Conservation (phyloP, 2,113 vertebrate species). For the Zosterops hypoxanthus region DNA sequence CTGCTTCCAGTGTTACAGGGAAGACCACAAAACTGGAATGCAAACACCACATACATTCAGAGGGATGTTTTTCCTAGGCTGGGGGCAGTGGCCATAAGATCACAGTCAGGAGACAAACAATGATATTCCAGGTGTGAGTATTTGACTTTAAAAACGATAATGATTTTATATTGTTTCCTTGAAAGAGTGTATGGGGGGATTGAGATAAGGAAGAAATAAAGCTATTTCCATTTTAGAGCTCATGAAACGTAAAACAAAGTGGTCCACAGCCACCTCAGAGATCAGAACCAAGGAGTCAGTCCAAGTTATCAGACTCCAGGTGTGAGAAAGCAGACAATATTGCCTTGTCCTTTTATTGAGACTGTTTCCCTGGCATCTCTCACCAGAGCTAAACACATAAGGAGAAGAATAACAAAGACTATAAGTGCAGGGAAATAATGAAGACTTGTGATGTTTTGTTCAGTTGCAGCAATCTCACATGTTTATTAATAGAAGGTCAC, state of each 20-base stretch:
- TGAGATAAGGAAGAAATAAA: neutral
- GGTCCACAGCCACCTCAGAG: neutral
- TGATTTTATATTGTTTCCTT: neutral
- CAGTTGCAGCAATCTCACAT: conserved; percentile 17
- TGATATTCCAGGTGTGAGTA: neutral
- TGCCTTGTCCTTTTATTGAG: neutral
- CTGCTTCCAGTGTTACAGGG: neutral
- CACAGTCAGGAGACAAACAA: neutral
- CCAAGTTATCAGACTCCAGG: neutral
- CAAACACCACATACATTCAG: neutral
- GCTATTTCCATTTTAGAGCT: neutral
- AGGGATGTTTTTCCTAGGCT: neutral
- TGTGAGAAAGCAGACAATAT: neutral
- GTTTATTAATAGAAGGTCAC: conserved; percentile 51
- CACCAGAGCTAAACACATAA: neutral
- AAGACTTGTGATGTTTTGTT: conserved; percentile 44
- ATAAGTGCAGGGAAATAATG: conserved; percentile 29
- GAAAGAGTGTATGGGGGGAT: neutral
- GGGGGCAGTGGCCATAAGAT: fast-evolving
- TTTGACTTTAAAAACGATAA: neutral
- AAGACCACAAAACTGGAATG: neutral
- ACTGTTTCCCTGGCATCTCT: neutral
- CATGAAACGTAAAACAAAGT: neutral
- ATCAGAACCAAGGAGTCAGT: neutral
- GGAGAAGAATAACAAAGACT: conserved; percentile 9